Percentiles rank a stretch among this genome's conserved stretches.
phyloP scores from a whole-genome alignment of 2,113 vertebrate genomes.

The Lamprotornis superbus region DNA sequence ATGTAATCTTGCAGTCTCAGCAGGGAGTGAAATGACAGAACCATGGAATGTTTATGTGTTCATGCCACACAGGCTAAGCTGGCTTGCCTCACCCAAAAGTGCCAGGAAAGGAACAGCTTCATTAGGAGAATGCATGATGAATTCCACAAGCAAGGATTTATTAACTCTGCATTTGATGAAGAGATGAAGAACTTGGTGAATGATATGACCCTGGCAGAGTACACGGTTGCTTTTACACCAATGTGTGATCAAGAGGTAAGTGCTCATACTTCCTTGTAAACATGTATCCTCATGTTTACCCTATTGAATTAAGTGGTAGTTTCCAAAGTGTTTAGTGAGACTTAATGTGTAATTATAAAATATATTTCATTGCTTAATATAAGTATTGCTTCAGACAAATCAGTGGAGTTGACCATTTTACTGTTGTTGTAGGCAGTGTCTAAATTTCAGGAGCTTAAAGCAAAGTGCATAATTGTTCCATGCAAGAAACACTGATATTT shows the following conservation, averaged over 20 bases:
- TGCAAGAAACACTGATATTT: background rate
- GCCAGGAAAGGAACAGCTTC: conserved; percentile 78
- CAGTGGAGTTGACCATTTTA: background rate
- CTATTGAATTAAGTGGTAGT: background rate
- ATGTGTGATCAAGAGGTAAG: conserved; percentile 1
- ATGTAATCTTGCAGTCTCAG: background rate
- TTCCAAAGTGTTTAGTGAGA: background rate
- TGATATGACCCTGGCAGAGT: conserved; percentile 72
- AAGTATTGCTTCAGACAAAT: background rate
- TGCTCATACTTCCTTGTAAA: background rate
- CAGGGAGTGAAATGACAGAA: background rate
- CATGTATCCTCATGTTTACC: background rate
- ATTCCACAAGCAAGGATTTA: conserved; percentile 50
- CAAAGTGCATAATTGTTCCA: background rate
- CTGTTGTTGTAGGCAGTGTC: background rate
- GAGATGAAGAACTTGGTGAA: conserved; percentile 65
- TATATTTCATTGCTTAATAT: background rate
- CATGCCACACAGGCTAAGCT: conserved; percentile 49
- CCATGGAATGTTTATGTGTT: background rate
- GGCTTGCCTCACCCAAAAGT: conserved; percentile 80
- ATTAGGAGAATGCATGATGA: conserved; percentile 66
- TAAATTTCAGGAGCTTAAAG: background rate
- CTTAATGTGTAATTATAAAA: background rate
- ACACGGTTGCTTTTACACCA: conserved; percentile 31
- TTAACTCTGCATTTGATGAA: conserved; percentile 49